Percentiles rank a stretch among this genome's conserved stretches.
phyloP scores from a whole-genome alignment of 1,140 invertebrate genomes.

The Linepithema humile region DNA sequence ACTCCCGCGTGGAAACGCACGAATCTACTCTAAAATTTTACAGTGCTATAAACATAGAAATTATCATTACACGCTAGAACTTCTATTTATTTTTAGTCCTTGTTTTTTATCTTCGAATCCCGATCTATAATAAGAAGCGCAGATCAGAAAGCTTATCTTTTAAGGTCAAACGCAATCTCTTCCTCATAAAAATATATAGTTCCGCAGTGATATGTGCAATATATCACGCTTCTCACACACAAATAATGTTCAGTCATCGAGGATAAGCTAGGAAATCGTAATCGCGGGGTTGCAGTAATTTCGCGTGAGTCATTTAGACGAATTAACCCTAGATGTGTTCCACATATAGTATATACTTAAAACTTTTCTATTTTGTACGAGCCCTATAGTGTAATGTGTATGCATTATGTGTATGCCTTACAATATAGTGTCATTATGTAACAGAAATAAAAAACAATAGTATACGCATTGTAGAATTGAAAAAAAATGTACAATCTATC shows the following conservation, averaged over 20 bases:
- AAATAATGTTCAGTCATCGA: not conserved
- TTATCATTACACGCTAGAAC: not conserved
- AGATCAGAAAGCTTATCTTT: constrained; percentile 1
- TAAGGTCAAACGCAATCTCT: constrained; percentile 33
- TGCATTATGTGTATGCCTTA: not conserved
- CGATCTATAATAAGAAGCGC: not conserved
- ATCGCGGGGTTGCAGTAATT: not conserved
- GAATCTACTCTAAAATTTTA: not conserved
- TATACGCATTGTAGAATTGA: too few relatives aligned
- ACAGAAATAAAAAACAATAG: not conserved
- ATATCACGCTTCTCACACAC: not conserved
- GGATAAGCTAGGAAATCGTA: not conserved
- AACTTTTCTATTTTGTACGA: not conserved
- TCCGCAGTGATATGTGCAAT: not conserved
- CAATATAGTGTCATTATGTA: not conserved
- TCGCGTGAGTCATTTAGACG: not conserved
- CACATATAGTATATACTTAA: not conserved
- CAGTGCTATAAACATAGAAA: not conserved
- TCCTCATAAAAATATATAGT: not conserved
- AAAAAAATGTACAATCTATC: not conserved
- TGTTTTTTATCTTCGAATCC: not conserved
- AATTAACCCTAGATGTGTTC: not conserved
- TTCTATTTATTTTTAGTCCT: not conserved
- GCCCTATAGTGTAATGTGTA: too few relatives aligned
- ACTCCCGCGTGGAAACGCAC: constrained; percentile 20